phyloP scores from a whole-genome alignment of 2,797 vertebrate species.

The Acanthopagrus latus region DNA sequence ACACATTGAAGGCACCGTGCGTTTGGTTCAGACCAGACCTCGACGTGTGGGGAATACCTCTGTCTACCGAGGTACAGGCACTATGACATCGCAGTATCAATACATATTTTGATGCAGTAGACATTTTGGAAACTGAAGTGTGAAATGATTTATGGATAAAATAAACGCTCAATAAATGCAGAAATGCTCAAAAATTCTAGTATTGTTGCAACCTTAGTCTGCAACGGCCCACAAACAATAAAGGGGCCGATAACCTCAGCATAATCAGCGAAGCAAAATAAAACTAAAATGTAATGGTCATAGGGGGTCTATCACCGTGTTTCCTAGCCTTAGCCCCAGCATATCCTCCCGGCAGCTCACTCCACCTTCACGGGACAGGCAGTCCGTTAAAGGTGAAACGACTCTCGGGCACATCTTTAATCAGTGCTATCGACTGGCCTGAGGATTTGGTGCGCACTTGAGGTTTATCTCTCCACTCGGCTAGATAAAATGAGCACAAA shows the following conservation, averaged over 20 bases:
- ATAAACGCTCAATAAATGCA: too few relatives aligned
- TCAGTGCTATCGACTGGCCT: conserved; percentile 54
- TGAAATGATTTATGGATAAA: background rate
- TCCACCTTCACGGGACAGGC: conserved; percentile 26
- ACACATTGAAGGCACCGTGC: background rate
- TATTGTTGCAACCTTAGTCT: background rate
- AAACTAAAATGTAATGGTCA: background rate
- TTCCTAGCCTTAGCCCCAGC: background rate
- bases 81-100: background rate
- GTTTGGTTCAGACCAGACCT: background rate
- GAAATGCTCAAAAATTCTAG: too few relatives aligned
- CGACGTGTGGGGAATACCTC: background rate
- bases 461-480: conserved; percentile 54
- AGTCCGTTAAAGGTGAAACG: conserved; percentile 57
- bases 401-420: conserved; percentile 61
- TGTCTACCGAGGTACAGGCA: background rate
- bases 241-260: background rate
- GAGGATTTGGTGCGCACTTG: conserved; percentile 51
- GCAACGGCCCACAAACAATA: background rate
- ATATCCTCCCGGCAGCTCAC: conserved; percentile 31
- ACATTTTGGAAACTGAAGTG: background rate
- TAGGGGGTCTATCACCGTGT: background rate
- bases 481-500: conserved; percentile 64
- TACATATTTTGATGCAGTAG: background rate
- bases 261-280: too few relatives aligned